Evolutionary conservation across 1,140 invertebrate genomes (phyloP), one percentile per base, ranked within the genome.

Genomic region (Drosophila pandora): DNA sequence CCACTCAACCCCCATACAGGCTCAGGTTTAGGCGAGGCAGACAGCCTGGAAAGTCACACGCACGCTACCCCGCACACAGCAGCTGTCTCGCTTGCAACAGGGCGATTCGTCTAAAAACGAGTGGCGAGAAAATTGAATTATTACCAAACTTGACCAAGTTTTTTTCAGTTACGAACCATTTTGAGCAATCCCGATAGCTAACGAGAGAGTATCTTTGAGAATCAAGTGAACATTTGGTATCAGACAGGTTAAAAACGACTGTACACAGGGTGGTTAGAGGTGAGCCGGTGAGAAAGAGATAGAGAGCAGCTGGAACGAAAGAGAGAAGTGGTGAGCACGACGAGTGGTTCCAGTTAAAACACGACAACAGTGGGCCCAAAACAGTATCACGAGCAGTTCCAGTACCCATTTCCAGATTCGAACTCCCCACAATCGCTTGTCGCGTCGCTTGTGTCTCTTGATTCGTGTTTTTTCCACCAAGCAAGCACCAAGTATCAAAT

Each of bases 351-450:
- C 34, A 37, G 34, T 37, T 37, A 37, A 37, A 37, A 37, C 32
- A 34, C 32, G 32, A 34, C 32, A 37, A 37, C 34, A 37, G 34
- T 37, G 34, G 34, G 34, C 34, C 12, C 34, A n/a, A 37, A 37
- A 37, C 32, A 32, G 32, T 32, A 32, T 32, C 32, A 32, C 32
- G 32, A 32, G 9, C 25, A 1, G 8, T 76, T 75, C 70, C 60
- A 64, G 41, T 78, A 80, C 32, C 32, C 82, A 85, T 87, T 85
- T 81, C 81, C 72, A 85, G 78, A 78, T 85, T 64, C 73, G 69
- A 77, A 71, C 75, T 87, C 82, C 77, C 85, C 75, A 74, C 68
- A 87, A 60, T 72, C 82, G 82, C 81, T 64, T 84, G 62, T 72
- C 82, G 82, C 81, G 69, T 84, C 76, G 80, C 71, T 73, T 62